These are phyloP conservation scores for Aphelenchoides avenae DNA, from an alignment of 1,140 invertebrate species.

Conservation along the genomic window DNA sequence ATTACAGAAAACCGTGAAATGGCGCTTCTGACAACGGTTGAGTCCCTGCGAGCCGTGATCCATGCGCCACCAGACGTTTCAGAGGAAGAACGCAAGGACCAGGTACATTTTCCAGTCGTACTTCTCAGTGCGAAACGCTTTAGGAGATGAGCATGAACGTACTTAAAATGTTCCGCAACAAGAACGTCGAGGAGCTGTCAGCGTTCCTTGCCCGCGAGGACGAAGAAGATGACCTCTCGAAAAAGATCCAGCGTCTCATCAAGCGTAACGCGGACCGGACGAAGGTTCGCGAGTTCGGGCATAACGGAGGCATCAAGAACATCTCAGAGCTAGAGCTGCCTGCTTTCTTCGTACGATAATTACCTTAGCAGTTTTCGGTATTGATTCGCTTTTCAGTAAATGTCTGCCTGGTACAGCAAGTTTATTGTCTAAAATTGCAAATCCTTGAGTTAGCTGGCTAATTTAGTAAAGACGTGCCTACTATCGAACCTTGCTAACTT, in stretches of 20 bases:
- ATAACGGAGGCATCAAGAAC: constrained; percentile 13
- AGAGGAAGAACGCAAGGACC: constrained; percentile 38
- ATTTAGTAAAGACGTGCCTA: too few relatives aligned
- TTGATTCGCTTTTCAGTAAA: too few relatives aligned
- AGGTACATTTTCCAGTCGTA: constrained; percentile 21
- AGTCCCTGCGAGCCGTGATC: constrained; percentile 24
- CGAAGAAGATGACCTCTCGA: constrained; percentile 16
- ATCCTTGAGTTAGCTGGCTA: too few relatives aligned
- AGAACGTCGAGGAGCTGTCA: constrained; percentile 32
- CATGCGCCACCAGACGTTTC: constrained; percentile 33
- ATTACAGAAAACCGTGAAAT: constrained; percentile 5
- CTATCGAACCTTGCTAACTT: too few relatives aligned
- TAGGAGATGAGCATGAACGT: constrained; percentile 39
- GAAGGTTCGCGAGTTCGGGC: constrained; percentile 33
- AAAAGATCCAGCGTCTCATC: constrained; percentile 23
- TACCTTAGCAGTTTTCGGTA: too few relatives aligned
- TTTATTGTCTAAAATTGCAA: too few relatives aligned
- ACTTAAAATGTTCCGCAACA: constrained; percentile 27
- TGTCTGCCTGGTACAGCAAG: too few relatives aligned
- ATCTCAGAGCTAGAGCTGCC: constrained; percentile 38
- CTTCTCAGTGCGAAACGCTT: too few relatives aligned
- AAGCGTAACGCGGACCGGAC: constrained; percentile 28
- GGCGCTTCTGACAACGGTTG: constrained; percentile 33
- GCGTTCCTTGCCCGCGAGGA: constrained; percentile 14
- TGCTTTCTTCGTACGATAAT: constrained; percentile 23